Evolutionary conservation across 2,797 vertebrate genomes (phyloP).

Genomic region (Cyclopterus lumpus): DNA sequence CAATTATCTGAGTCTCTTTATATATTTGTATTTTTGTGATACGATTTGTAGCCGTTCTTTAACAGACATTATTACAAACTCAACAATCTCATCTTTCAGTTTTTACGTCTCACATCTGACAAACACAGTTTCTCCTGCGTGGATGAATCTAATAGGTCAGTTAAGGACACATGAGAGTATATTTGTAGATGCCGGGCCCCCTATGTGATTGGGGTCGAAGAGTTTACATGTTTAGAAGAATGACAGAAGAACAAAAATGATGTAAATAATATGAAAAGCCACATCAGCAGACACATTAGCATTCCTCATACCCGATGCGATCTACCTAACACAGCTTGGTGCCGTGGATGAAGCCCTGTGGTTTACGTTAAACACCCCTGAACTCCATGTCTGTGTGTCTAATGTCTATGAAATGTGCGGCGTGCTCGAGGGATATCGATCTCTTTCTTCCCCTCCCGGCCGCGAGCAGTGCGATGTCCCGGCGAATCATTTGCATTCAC

Average conservation of each 20-base stretch:
- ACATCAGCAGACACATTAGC: conserved; percentile 13
- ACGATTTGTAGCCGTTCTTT: background rate
- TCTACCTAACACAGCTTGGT: conserved; percentile 11
- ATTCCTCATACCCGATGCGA: background rate
- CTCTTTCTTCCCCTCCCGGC: conserved; percentile 6
- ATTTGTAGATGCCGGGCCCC: background rate
- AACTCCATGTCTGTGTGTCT: background rate
- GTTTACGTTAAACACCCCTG: conserved; percentile 1
- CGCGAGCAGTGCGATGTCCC: background rate
- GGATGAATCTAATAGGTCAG: too few species aligned
- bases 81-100: background rate
- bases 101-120: background rate
- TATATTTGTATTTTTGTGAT: background rate
- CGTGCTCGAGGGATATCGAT: conserved; percentile 22
- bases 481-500: conserved; percentile 56
- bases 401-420: conserved; percentile 3
- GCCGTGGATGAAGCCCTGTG: background rate
- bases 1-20: too few species aligned
- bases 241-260: background rate
- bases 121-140: background rate
- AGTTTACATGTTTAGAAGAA: background rate
- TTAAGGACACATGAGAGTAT: background rate
- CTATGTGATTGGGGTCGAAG: background rate
- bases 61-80: too few species aligned
- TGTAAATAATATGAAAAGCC: background rate